phyloP scores from a whole-genome alignment of 2,888 invertebrate species.

The Microdon myrmicae region DNA sequence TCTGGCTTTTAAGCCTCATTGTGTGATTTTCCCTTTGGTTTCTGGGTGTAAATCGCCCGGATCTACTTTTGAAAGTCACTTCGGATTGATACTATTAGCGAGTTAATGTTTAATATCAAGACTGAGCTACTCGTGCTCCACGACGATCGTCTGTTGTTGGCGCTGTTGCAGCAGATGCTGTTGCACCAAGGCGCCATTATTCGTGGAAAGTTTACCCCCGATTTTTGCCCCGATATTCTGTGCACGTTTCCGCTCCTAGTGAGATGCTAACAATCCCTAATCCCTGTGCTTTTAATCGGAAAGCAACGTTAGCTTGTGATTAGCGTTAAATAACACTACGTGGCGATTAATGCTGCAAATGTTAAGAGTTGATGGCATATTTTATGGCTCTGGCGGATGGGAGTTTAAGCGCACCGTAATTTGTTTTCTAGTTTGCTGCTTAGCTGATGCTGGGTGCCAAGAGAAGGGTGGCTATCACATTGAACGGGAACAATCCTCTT shows the following conservation, averaged over 20 bases:
- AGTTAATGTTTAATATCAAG: conserved; percentile 51
- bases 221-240: neutral
- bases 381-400: conserved; percentile 44
- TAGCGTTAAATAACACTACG: conserved; percentile 52
- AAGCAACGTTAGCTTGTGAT: conserved; percentile 48
- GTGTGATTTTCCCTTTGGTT: neutral
- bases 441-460: neutral
- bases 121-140: too few species aligned
- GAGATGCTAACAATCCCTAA: neutral
- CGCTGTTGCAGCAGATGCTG: conserved; percentile 7
- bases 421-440: conserved; percentile 41
- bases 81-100: conserved; percentile 47
- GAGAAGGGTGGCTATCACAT: conserved; percentile 4
- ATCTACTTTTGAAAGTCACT: conserved; percentile 22
- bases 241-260: neutral
- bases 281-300: conserved; percentile 19
- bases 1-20: conserved; percentile 8
- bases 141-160: conserved; percentile 20
- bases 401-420: conserved; percentile 49
- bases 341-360: conserved; percentile 53
- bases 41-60: neutral
- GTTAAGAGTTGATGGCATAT: conserved; percentile 49
- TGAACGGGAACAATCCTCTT: conserved; percentile 30
- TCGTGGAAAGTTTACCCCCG: conserved; percentile 29
- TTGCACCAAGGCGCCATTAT: conserved; percentile 47